Evolutionary conservation across 1,140 invertebrate species (phyloP), one percentile per base, ranked within the genome.

Genomic region (Asobara japonica): DNA sequence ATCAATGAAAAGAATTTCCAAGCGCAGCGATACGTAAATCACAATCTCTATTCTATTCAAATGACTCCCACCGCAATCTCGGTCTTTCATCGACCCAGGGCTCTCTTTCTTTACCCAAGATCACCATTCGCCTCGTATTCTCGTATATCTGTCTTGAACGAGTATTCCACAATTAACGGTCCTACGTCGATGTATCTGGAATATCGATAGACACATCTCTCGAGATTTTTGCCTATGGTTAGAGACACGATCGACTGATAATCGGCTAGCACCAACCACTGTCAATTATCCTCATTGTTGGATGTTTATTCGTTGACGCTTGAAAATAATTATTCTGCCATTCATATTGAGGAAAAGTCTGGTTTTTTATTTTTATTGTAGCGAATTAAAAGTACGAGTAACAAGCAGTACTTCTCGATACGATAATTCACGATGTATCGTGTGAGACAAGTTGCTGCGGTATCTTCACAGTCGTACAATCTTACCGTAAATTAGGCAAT

Each of bases 1-100:
- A 45, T 45, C 18, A 16, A 45, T 45, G 41, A 45, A 45, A 16
- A 45, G 41, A 45, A 45, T 45, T 45, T 45, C 18, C 41, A 45
- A 45, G 41, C 13, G 41, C 41, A 1, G 51, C 51, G 22, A 56
- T 56, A 45, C 81, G 80, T 85, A 86, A 86, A 86, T 83, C 83
- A 82, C 79, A 81, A 83, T 82, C 80, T 76, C 84, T 81, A 86
- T 86, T 86, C 84, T 83, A 86, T 86, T 86, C 82, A 85, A 86
- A 84, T 86, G 83, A 80, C 81, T 82, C 79, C 76, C 80, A 36
- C 20, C 38, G 79, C 74, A 72, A 75, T 79, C 74, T 70, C 51
- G 1, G 11, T 61, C 51, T 56, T 60, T 61, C 67, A 62, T 31
- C 30, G 22, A 36, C 33, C 51, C 36, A 13, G 18, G 31, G 7